Conservation (phyloP, 2,888 invertebrate genomes). For the Patella pellucida region DNA sequence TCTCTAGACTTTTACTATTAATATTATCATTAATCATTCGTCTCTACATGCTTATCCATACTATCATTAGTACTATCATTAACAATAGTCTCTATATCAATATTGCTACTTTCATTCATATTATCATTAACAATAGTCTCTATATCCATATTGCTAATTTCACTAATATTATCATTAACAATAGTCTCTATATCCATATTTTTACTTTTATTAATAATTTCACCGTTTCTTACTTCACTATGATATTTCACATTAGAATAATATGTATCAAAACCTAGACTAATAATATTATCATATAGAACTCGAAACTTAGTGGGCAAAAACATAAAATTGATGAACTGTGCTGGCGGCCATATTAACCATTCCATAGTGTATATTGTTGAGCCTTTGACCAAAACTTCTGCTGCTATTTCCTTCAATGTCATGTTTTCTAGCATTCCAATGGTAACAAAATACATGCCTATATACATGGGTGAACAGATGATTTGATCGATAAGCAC, state of each 20-base stretch:
- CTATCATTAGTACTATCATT: too few species aligned
- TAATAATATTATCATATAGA: conserved; percentile 75
- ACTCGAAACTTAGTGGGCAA: conserved; percentile 87
- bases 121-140: too few species aligned
- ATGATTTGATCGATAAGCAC: conserved; percentile 86
- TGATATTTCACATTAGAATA: conserved; percentile 63
- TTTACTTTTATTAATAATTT: too few species aligned
- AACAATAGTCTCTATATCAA: too few species aligned
- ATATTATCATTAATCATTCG: too few species aligned
- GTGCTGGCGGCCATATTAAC: conserved; percentile 93
- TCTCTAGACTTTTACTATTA: too few species aligned
- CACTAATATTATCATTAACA: too few species aligned
- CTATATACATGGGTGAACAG: conserved; percentile 85
- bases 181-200: too few species aligned
- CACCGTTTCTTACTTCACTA: background rate
- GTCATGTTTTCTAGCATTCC: conserved; percentile 77
- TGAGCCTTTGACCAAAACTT: conserved; percentile 77
- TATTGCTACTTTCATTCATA: too few species aligned
- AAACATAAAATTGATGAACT: conserved; percentile 91
- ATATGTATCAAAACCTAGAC: conserved; percentile 64
- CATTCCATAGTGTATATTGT: conserved; percentile 88
- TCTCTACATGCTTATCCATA: too few species aligned
- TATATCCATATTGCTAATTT: too few species aligned
- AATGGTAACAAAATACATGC: conserved; percentile 83
- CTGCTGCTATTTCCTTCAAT: conserved; percentile 36